phyloP scores from a whole-genome alignment of 2,113 vertebrate species.

The Hiodon tergisus region DNA sequence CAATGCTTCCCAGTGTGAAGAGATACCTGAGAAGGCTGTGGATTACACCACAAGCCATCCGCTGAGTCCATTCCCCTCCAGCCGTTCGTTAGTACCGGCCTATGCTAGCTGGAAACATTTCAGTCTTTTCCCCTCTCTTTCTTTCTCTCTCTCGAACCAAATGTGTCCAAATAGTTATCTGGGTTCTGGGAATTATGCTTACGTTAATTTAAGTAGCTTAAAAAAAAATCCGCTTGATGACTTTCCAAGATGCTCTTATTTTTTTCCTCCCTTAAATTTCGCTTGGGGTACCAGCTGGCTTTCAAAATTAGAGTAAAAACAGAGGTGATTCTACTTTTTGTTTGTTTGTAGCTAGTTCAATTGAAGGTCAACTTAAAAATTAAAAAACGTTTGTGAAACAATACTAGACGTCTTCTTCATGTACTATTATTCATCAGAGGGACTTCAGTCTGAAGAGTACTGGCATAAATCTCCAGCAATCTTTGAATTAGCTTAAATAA shows the following conservation, averaged over 20 bases:
- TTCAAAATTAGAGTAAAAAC: conserved; percentile 54
- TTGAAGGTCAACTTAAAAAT: conserved; percentile 25
- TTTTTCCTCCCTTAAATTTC: conserved; percentile 50
- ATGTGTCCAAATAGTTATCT: conserved; percentile 20
- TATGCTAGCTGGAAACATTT: conserved; percentile 54
- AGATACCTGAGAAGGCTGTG: conserved; percentile 57
- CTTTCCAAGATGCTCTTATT: conserved; percentile 49
- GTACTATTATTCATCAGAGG: too few species aligned
- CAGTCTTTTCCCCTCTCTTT: conserved; percentile 32
- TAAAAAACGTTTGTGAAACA: too few species aligned
- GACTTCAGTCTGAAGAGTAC: too few species aligned
- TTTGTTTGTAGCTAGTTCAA: conserved; percentile 43
- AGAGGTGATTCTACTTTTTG: conserved; percentile 37
- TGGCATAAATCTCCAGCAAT: too few species aligned
- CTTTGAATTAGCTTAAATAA: too few species aligned
- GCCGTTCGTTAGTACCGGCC: conserved; percentile 53
- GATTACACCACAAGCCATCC: conserved; percentile 68
- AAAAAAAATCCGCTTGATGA: conserved; percentile 60
- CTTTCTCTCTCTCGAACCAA: conserved; percentile 32
- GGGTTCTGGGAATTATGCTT: conserved; percentile 36
- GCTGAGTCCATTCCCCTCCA: conserved; percentile 55
- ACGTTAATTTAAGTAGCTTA: conserved; percentile 47
- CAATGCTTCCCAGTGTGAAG: conserved; percentile 48
- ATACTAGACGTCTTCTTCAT: too few species aligned
- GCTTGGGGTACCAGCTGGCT: conserved; percentile 39